Percentiles rank a stretch among this genome's conserved stretches.
Evolutionary conservation across 2,113 vertebrate genomes (phyloP).

Genomic region (Oxyura jamaicensis): DNA sequence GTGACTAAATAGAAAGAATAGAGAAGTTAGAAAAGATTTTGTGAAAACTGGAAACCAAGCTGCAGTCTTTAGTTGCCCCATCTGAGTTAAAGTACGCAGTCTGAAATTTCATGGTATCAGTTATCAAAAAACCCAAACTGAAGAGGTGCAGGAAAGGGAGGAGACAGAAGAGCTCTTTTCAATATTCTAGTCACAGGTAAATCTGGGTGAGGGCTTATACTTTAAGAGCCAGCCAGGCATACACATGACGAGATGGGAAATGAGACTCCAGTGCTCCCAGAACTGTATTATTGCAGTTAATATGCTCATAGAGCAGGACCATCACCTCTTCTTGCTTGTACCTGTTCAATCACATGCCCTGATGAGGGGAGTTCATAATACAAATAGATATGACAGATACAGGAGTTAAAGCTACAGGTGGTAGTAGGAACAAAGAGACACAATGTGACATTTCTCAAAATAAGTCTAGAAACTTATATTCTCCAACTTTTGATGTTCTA

Average conservation of each 20-base stretch:
- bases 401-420: neutral
- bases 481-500: neutral
- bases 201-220: neutral
- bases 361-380: neutral
- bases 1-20: neutral
- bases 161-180: neutral
- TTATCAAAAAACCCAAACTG: neutral
- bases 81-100: neutral
- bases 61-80: neutral
- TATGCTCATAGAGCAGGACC: neutral
- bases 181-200: neutral
- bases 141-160: neutral
- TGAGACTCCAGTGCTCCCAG: neutral
- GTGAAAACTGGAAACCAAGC: neutral
- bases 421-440: neutral
- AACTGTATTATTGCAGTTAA: neutral
- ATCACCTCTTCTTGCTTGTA: neutral
- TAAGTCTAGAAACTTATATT: neutral
- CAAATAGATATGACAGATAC: neutral
- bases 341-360: neutral
- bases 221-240: neutral
- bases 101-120: rapidly evolving
- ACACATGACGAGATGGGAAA: neutral
- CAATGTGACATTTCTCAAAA: neutral
- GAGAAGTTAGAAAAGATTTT: neutral